A percentile compares a stretch with the other conserved stretches of the same genome.
These are phyloP conservation scores for Phyllostomus hastatus DNA, from an alignment of 2,113 vertebrate genomes.

Conservation along the genomic window DNA sequence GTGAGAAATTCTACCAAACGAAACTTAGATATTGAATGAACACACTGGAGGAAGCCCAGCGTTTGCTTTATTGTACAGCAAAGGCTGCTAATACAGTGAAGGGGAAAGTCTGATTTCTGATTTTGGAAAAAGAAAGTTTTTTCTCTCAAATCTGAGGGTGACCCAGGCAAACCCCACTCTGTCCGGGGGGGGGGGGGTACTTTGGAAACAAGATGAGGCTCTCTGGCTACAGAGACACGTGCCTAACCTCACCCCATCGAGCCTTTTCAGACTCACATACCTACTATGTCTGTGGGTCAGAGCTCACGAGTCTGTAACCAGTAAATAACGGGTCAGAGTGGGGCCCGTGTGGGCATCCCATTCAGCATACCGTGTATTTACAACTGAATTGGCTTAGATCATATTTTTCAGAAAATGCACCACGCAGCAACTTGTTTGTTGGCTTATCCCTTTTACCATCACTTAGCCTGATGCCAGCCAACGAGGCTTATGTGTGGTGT, in stretches of 20 bases:
- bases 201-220: not conserved
- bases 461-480: not conserved
- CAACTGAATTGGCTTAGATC: not conserved
- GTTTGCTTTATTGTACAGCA: not conserved
- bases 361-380: not conserved
- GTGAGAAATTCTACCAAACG: constrained; percentile 1
- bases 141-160: not conserved
- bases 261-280: not conserved
- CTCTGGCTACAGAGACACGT: not conserved
- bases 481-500: not conserved
- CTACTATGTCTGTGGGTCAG: not conserved
- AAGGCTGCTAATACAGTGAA: not conserved
- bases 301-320: not conserved
- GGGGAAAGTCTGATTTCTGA: not conserved
- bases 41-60: not conserved
- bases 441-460: not conserved
- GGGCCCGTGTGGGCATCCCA: not conserved
- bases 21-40: constrained; percentile 59
- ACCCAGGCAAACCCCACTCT: not conserved
- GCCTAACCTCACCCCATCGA: not conserved
- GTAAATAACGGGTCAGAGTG: not conserved
- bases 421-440: not conserved
- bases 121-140: not conserved
- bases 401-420: not conserved
- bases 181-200: not conserved